Percentiles rank a stretch among this genome's conserved stretches.
Conservation (phyloP, 2,113 vertebrate species). For the Upupa epops region DNA sequence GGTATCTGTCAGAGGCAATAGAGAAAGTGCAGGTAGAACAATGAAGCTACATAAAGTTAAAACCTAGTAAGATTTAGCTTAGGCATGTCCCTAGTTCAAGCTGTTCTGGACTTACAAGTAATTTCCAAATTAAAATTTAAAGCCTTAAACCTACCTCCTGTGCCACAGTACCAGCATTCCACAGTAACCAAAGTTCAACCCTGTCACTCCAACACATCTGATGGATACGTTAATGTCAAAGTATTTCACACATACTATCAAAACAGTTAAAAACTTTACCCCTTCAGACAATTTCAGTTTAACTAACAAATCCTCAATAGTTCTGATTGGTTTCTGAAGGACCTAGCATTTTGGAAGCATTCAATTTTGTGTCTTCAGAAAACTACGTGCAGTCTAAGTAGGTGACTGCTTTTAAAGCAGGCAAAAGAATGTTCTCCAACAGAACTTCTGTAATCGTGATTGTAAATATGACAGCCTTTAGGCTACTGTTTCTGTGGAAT, state of each 20-base stretch:
- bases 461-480: not conserved
- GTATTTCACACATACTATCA: not conserved
- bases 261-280: not conserved
- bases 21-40: not conserved
- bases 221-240: not conserved
- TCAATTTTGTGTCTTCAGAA: not conserved
- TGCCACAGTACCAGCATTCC: not conserved
- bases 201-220: not conserved
- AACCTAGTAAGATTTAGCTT: not conserved
- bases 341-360: conserved; percentile 39
- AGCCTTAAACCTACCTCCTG: not conserved
- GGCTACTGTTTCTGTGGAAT: not conserved
- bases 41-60: not conserved
- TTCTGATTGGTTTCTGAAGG: not conserved
- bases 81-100: not conserved
- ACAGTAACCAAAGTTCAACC: not conserved
- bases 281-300: not conserved
- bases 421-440: not conserved
- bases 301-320: not conserved
- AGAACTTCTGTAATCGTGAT: not conserved
- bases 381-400: not conserved
- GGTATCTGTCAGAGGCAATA: not conserved
- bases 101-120: not conserved
- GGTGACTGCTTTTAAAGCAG: not conserved
- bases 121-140: not conserved